Conservation (phyloP, 2,888 invertebrate species). For the Hemistola chrysoprasaria region DNA sequence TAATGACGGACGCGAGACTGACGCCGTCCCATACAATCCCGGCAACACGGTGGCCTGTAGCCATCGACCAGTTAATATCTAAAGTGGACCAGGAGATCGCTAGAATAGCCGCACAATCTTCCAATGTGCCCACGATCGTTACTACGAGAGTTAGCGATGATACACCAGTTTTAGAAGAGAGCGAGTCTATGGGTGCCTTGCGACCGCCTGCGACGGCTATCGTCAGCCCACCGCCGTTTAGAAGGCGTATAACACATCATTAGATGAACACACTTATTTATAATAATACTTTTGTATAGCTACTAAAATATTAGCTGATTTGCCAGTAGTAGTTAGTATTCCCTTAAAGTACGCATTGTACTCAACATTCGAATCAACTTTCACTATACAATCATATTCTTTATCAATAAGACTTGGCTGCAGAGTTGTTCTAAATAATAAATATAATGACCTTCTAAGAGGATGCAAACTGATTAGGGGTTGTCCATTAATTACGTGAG, state of each 20-base stretch:
- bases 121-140: conserved; percentile 41
- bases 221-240: conserved; percentile 59
- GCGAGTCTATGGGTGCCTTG: conserved; percentile 34
- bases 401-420: no score
- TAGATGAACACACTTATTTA: conserved; percentile 8
- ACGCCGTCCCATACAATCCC: conserved; percentile 84
- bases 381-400: no score
- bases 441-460: no score
- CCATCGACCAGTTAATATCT: conserved; percentile 60
- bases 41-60: conserved; percentile 67
- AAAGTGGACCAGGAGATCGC: conserved; percentile 69
- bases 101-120: conserved; percentile 55
- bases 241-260: conserved; percentile 45
- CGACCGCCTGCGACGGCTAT: conserved; percentile 48
- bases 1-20: conserved; percentile 88
- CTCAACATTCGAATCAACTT: no score
- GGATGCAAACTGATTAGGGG: no score
- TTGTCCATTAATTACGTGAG: no score
- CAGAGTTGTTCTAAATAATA: no score
- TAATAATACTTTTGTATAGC: no score
- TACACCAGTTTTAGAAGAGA: conserved; percentile 17
- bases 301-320: no score
- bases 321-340: no score
- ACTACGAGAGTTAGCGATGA: conserved; percentile 31
- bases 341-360: no score